Conservation (phyloP, 2,888 invertebrate species). For the Aphelenchoides bicaudatus region DNA sequence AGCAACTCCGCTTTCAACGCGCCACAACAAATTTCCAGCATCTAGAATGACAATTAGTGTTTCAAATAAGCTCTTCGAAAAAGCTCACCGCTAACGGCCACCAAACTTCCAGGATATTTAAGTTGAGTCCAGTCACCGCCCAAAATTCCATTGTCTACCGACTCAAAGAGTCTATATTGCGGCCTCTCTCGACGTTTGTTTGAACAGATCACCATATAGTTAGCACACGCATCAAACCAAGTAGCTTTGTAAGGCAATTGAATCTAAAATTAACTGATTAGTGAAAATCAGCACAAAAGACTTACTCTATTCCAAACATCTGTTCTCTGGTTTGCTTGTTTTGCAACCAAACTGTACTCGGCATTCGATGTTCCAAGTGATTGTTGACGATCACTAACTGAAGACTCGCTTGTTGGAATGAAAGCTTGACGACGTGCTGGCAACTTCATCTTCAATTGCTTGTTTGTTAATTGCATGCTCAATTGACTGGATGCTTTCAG, state of each 20-base stretch:
- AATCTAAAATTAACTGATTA: slow-evolving; percentile 22
- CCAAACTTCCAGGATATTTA: slow-evolving; percentile 23
- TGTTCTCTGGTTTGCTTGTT: slow-evolving; percentile 24
- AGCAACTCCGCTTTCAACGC: slow-evolving; percentile 30
- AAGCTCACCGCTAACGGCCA: slow-evolving; percentile 30
- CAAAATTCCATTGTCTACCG: slow-evolving; percentile 25
- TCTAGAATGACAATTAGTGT: slow-evolving; percentile 28
- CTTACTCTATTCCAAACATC: slow-evolving; percentile 28
- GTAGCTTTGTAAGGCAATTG: slow-evolving; percentile 16
- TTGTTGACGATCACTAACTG: not conserved
- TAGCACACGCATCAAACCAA: slow-evolving; percentile 23
- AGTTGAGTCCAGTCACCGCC: slow-evolving; percentile 31
- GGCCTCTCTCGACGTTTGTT: slow-evolving; percentile 21
- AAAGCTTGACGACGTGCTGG: not conserved
- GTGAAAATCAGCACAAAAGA: slow-evolving; percentile 14
- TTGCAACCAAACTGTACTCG: slow-evolving; percentile 19
- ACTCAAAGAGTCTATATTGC: slow-evolving; percentile 23
- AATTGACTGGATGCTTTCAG: not conserved
- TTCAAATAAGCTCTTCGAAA: not conserved
- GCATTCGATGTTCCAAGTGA: slow-evolving; percentile 5
- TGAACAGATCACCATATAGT: slow-evolving; percentile 28
- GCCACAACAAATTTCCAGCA: slow-evolving; percentile 35
- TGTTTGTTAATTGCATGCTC: not conserved
- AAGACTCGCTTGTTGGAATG: not conserved
- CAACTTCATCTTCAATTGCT: not conserved